Conservation (phyloP, 2,797 vertebrate genomes). For the Chrosomus eos region DNA sequence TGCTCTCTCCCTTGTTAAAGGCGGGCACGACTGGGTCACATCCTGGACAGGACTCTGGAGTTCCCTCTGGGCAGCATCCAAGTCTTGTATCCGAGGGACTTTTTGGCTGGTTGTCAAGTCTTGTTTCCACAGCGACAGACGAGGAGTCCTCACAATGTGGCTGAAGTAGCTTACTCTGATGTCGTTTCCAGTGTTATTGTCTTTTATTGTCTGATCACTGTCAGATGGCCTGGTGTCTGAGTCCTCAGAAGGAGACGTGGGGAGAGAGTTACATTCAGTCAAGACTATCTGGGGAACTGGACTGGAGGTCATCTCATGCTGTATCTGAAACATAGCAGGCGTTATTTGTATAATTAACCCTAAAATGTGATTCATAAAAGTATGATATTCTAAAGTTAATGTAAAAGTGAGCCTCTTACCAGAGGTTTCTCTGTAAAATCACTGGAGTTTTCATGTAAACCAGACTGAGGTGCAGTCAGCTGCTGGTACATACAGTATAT, state of each 20-base stretch:
- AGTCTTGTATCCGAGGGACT: conserved; percentile 12
- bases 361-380: conserved; percentile 6
- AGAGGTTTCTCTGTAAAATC: conserved; percentile 4
- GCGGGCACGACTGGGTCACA: background rate
- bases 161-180: conserved; percentile 53
- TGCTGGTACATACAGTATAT: conserved; percentile 59
- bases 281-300: conserved; percentile 83
- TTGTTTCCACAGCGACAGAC: conserved; percentile 45
- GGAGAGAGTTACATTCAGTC: conserved; percentile 79
- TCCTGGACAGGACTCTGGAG: conserved; percentile 23
- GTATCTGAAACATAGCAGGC: conserved; percentile 71
- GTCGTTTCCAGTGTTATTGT: conserved; percentile 17
- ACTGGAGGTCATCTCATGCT: conserved; percentile 60
- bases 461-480: conserved; percentile 18
- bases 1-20: conserved; percentile 28
- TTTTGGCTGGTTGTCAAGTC: conserved; percentile 29
- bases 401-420: conserved; percentile 18
- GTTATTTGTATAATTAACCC: background rate
- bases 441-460: conserved; percentile 24
- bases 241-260: conserved; percentile 70
- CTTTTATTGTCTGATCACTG: conserved; percentile 36
- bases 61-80: conserved; percentile 32
- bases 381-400: background rate
- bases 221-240: conserved; percentile 42
- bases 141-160: conserved; percentile 53